Conservation (phyloP, 2,888 invertebrate genomes). For the Acleris sparsana region DNA sequence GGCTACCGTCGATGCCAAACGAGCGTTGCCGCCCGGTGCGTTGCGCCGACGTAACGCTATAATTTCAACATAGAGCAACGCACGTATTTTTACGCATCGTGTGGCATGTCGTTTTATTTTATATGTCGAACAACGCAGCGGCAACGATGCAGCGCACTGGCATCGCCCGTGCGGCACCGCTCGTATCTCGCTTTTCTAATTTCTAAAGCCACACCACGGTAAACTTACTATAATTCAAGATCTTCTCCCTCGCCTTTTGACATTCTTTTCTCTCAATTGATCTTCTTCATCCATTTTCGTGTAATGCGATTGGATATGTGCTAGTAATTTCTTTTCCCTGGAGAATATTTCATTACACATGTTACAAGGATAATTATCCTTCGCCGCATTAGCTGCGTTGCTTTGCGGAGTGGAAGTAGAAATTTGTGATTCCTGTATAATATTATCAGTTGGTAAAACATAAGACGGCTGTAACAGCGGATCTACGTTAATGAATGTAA, state of each 20-base stretch:
- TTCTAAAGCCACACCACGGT: background rate
- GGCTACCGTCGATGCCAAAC: too few relatives aligned
- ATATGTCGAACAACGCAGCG: too few relatives aligned
- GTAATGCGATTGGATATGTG: conserved; percentile 75
- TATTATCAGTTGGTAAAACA: conserved; percentile 71
- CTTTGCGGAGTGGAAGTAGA: conserved; percentile 64
- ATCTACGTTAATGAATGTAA: conserved; percentile 77
- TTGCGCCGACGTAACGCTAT: too few relatives aligned
- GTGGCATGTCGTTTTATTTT: too few relatives aligned
- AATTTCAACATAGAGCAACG: too few relatives aligned
- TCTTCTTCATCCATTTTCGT: conserved; percentile 71
- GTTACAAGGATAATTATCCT: conserved; percentile 65
- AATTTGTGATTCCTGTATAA: conserved; percentile 77
- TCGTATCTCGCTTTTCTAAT: background rate
- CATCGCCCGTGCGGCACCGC: too few relatives aligned
- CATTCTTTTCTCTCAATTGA: conserved; percentile 49
- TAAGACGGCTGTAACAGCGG: conserved; percentile 72
- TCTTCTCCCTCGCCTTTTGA: conserved; percentile 40
- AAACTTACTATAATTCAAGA: background rate
- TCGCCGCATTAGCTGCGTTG: conserved; percentile 47
- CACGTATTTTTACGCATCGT: too few relatives aligned
- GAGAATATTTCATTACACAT: conserved; percentile 70
- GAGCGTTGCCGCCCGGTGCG: too few relatives aligned
- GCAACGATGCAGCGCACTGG: too few relatives aligned
- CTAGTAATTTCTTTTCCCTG: conserved; percentile 71